phyloP scores from a whole-genome alignment of 2,888 invertebrate genomes.

The Margaritifera margaritifera region DNA sequence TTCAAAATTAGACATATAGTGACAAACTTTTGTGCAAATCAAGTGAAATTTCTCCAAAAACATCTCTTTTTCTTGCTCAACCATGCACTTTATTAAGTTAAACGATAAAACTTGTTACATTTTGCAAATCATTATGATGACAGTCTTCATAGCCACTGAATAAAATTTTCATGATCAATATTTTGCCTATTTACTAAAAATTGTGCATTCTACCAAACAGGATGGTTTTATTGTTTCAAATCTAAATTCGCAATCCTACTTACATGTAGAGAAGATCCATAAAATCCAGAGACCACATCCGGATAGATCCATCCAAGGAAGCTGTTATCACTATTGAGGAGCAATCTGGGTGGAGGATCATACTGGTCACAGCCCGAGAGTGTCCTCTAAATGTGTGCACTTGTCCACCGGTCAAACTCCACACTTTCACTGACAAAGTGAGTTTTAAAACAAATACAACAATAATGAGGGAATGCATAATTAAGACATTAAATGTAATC shows the following conservation, averaged over 20 bases:
- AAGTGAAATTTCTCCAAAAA: not conserved
- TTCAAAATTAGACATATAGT: no score
- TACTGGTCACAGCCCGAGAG: conserved; percentile 66
- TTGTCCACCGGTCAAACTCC: conserved; percentile 69
- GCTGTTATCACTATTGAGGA: conserved; percentile 65
- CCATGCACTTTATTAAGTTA: not conserved
- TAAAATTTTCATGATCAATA: no score
- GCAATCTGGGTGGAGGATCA: conserved; percentile 66
- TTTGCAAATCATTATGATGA: no score
- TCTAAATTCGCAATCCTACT: conserved; percentile 2
- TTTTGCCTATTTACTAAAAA: no score
- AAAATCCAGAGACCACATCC: conserved; percentile 71
- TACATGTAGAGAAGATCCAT: conserved; percentile 69
- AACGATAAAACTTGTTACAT: not conserved
- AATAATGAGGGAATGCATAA: not conserved
- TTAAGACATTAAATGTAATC: not conserved
- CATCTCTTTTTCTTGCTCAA: not conserved
- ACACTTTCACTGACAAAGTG: conserved; percentile 65
- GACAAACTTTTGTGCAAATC: no score
- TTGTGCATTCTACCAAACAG: not conserved
- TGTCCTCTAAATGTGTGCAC: conserved; percentile 72
- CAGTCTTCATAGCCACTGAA: no score
- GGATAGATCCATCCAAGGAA: conserved; percentile 70
- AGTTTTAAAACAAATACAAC: not conserved
- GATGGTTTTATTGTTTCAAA: not conserved